Evolutionary conservation across 1,140 invertebrate genomes (phyloP).

Genomic region (Scaptodrosophila lebanonensis): DNA sequence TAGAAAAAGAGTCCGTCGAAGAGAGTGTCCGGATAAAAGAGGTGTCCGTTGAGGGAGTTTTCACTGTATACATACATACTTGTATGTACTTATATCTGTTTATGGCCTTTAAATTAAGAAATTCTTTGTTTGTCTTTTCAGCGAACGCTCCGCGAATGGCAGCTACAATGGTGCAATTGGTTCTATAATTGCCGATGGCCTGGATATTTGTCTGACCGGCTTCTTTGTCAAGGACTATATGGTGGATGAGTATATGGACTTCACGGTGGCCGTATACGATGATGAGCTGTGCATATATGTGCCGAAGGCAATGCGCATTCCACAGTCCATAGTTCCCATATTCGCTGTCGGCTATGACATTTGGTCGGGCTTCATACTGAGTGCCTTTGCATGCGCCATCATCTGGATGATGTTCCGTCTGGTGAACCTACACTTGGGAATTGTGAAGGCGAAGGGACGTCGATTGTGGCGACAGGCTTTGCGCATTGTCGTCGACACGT

Average conservation of each 20-base stretch:
- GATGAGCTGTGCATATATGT: slow-evolving; percentile 77
- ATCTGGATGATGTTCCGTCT: slow-evolving; percentile 49
- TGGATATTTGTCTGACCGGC: slow-evolving; percentile 74
- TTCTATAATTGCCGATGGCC: slow-evolving; percentile 56
- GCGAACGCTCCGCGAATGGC: slow-evolving; percentile 58
- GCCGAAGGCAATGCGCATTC: slow-evolving; percentile 72
- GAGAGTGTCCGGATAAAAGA: too few relatives aligned
- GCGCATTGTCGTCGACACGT: slow-evolving; percentile 58
- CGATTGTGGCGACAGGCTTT: slow-evolving; percentile 39
- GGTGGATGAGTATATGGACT: slow-evolving; percentile 66
- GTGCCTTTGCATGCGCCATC: slow-evolving; percentile 44
- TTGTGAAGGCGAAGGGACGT: slow-evolving; percentile 7
- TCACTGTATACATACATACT: too few relatives aligned
- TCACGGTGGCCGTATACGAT: slow-evolving; percentile 66
- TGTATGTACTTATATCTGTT: too few relatives aligned
- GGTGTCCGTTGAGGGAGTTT: too few relatives aligned
- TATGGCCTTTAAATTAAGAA: neutral
- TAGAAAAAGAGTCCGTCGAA: too few relatives aligned
- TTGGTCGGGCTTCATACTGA: slow-evolving; percentile 66
- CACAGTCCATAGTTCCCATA: slow-evolving; percentile 74
- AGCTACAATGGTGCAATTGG: slow-evolving; percentile 75
- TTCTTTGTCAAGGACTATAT: slow-evolving; percentile 77
- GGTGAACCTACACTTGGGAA: slow-evolving; percentile 44
- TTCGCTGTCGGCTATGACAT: slow-evolving; percentile 69
- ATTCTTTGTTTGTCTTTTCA: slow-evolving; percentile 10